Evolutionary conservation across 1,140 invertebrate species (phyloP), one percentile per base, ranked within the genome.

Genomic region (Wiebesia pumilae): DNA sequence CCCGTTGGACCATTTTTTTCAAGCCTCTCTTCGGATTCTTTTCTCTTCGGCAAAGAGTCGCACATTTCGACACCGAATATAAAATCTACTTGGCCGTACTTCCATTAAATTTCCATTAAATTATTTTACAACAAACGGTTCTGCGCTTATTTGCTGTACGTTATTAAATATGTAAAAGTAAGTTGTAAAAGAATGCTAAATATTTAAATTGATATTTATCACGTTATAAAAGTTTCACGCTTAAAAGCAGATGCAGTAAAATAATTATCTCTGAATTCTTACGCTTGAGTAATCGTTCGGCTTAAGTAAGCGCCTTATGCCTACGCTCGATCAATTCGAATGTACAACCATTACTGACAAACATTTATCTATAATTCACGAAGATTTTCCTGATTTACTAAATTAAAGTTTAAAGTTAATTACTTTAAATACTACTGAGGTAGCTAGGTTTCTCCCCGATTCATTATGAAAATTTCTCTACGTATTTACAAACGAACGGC

Each of bases 381-480:
- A 24, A 54, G 10, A 51, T 54, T 19, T 35, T 12, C 47, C 14
- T 78, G 47, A 78, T 78, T 78, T 54, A 78, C n/a, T n/a, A n/a
- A n/a, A n/a, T n/a, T n/a, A n/a, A n/a, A n/a, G n/a, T n/a, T n/a
- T n/a, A 78, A 35, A 16, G 0, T 12, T 75, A 58, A 75, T 58
- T 75, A 75, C 71, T n/a, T 58, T 62, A 35, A 38, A 35, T 38
- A 84, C 83, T 84, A 84, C 83, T 79, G 83, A 84, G 75, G 83
- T 84, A 84, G 83, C 83, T 73, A n/a, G n/a, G 73, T 16, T 75
- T 40, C 27, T 24, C 7, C 3, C 38, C 38, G 33, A 54, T 30
- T n/a, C 71, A 3, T 40, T 16, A 73, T 40, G 69, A 12, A 58
- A 67, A 40, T 62, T 51, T 81, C 14, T 69, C 54, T 6, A 30